phyloP scores from a whole-genome alignment of 2,888 invertebrate genomes.

The Hesperia comma region DNA sequence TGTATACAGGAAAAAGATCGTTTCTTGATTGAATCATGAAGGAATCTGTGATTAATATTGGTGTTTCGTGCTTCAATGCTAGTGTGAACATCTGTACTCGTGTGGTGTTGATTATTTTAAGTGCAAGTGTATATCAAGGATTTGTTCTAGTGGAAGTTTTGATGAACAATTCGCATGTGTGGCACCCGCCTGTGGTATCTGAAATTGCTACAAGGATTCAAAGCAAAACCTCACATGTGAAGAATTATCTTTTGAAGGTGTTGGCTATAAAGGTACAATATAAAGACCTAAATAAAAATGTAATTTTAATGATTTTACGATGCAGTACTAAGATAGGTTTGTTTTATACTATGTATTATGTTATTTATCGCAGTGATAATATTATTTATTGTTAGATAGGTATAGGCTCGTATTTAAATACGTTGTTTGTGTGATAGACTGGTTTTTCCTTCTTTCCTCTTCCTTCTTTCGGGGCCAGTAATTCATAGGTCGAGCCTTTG shows the following conservation, averaged over 20 bases:
- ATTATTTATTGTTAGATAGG: no score
- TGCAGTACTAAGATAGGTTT: no score
- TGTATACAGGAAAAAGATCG: constrained; percentile 10
- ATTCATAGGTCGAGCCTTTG: no score
- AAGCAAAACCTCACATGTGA: constrained; percentile 44
- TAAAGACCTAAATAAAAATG: neutral
- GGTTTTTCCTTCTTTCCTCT: no score
- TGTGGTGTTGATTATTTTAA: constrained; percentile 62
- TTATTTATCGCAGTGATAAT: no score
- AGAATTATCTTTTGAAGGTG: constrained; percentile 47
- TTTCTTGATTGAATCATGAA: constrained; percentile 31
- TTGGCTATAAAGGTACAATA: constrained; percentile 55
- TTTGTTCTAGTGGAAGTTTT: constrained; percentile 73
- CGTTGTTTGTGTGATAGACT: no score
- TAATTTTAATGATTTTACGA: neutral
- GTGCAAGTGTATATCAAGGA: constrained; percentile 67
- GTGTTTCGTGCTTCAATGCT: constrained; percentile 56
- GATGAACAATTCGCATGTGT: constrained; percentile 64
- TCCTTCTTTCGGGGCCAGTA: no score
- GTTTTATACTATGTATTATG: no score
- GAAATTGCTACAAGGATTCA: constrained; percentile 51
- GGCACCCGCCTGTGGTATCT: constrained; percentile 68
- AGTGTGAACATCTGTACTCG: constrained; percentile 62
- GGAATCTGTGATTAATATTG: constrained; percentile 26
- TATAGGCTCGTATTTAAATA: no score